Base-by-base conservation (phyloP, 2,797 vertebrate species). In the Paguma larvata region DNA sequence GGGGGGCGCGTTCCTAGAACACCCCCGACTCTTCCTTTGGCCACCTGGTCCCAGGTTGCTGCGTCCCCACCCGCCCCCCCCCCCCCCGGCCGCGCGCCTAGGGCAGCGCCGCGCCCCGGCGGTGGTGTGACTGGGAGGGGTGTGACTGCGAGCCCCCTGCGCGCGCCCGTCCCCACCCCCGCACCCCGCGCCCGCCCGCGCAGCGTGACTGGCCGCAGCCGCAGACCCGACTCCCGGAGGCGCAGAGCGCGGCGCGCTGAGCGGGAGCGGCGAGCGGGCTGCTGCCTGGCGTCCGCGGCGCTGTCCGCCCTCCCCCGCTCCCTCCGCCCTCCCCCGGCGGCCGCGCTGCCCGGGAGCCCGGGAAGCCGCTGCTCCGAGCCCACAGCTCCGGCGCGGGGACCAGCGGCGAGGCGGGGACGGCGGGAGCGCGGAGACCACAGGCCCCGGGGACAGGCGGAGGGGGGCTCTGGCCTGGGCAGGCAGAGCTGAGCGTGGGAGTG, bases 171-270 rank as follows among this genome's bases (percentile, higher is more conserved):
- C 72, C 77, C 96, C 97, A 63, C 95, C 97, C 93, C 89, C 80
- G 95, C 97, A 34, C 27, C 88, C 85, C 23, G 73, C 79, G 32
- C 65, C 91, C 15, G 87, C 96, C 96, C 7, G 86, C 83, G 63
- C 78, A 85, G 92, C 97, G 94, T 91, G 95, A 95, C 95, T 75
- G 94, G 95, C 91, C 87, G 89, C 95, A 46, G 91, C 95, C 3
- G 97, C 97, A 92, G 96, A 44, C 95, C 10, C 10, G 13, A 85
- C 83, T 80, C 72, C 2, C 1, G 44, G 41, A 93, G 86, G 94
- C 79, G 92, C 86, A 32, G 84, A 51, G 91, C 72, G 11, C 53
- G 6, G 46, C 38, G 65, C 11, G 91, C 89, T 1, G 95, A 91
- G 85, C 84, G 0, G 11, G 65, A 72, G 82, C 85, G 34, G 96